These are phyloP conservation scores for Neoscelio sp. DNA, from an alignment of 2,888 invertebrate species.

Conservation along the genomic window DNA sequence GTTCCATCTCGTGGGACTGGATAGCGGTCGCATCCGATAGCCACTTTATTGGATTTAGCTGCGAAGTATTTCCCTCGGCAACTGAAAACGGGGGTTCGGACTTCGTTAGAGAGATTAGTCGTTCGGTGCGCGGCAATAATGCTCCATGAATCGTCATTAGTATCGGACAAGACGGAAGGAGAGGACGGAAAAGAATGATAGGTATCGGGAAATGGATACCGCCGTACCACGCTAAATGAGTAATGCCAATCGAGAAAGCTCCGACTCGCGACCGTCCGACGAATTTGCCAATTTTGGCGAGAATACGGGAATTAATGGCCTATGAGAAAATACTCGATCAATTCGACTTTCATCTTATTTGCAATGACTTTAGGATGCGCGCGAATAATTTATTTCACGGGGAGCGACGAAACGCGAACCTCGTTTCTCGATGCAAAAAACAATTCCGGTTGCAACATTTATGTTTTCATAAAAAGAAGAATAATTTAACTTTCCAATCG, in stretches of 20 bases:
- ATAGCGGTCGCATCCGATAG: conserved; percentile 63
- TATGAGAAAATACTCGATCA: conserved; percentile 13
- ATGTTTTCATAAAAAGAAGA: no score
- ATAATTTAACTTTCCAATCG: no score
- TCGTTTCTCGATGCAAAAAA: background rate
- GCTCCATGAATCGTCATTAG: conserved; percentile 61
- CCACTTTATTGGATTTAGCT: conserved; percentile 66
- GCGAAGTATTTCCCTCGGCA: conserved; percentile 53
- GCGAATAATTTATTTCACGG: conserved; percentile 14
- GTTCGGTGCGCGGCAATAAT: conserved; percentile 61
- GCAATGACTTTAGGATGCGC: conserved; percentile 26
- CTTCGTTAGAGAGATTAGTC: conserved; percentile 62
- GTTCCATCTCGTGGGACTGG: conserved; percentile 57
- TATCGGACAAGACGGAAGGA: conserved; percentile 4
- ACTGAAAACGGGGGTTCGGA: conserved; percentile 48
- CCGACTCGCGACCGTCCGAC: background rate
- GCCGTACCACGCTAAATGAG: conserved; percentile 8
- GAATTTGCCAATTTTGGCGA: background rate
- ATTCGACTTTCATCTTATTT: conserved; percentile 38
- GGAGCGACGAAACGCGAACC: conserved; percentile 1
- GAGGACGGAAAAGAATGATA: background rate
- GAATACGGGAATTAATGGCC: conserved; percentile 13
- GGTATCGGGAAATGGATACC: conserved; percentile 7
- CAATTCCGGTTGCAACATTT: no score
- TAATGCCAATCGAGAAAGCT: conserved; percentile 25